Evolutionary conservation across 2,888 invertebrate genomes (phyloP).

Genomic region (Anoncus sp.): DNA sequence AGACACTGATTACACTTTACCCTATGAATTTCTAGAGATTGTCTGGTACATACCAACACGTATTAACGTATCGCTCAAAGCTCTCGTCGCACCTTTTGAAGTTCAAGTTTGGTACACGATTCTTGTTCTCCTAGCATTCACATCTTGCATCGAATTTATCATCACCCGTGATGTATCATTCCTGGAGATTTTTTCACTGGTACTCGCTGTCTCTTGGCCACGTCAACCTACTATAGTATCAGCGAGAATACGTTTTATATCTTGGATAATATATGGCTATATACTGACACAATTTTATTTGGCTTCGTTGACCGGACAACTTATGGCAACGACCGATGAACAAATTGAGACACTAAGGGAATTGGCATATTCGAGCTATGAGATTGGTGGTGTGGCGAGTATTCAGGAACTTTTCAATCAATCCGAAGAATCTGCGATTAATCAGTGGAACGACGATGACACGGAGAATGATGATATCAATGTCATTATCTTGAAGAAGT

Average conservation of each 20-base stretch:
- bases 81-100: slow-evolving; percentile 73
- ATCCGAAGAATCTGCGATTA: not conserved
- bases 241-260: slow-evolving; percentile 73
- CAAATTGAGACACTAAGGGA: slow-evolving; percentile 72
- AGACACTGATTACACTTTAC: slow-evolving; percentile 65
- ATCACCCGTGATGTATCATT: slow-evolving; percentile 70
- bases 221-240: slow-evolving; percentile 71
- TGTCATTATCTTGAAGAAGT: slow-evolving; percentile 58
- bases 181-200: slow-evolving; percentile 72
- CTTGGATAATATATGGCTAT: slow-evolving; percentile 76
- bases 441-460: slow-evolving; percentile 80
- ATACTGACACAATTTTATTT: slow-evolving; percentile 77
- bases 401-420: slow-evolving; percentile 68
- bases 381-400: slow-evolving; percentile 65
- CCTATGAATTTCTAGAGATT: slow-evolving; percentile 69
- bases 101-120: slow-evolving; percentile 74
- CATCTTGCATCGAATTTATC: slow-evolving; percentile 66
- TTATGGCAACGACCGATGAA: slow-evolving; percentile 70
- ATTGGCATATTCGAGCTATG: slow-evolving; percentile 68
- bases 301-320: slow-evolving; percentile 76
- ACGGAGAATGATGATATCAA: slow-evolving; percentile 83
- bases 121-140: slow-evolving; percentile 66
- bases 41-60: slow-evolving; percentile 72
- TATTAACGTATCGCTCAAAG: slow-evolving; percentile 71
- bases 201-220: slow-evolving; percentile 70